Percentiles rank a stretch among this genome's conserved stretches.
Evolutionary conservation across 2,113 vertebrate species (phyloP).

Genomic region (Rhinolophus ferrumequinum): DNA sequence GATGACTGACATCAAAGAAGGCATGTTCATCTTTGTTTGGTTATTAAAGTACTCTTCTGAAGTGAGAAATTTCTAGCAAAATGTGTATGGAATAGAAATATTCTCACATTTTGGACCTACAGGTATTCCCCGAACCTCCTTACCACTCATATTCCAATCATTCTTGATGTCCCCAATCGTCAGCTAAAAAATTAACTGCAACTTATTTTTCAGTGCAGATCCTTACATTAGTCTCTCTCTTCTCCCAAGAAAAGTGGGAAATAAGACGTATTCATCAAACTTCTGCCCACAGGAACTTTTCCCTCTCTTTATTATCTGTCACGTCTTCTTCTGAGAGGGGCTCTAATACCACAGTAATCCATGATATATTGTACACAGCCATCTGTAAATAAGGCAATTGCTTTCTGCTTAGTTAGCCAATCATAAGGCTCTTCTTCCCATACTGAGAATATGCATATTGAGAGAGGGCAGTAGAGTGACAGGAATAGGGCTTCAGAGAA

Average conservation of each 20-base stretch:
- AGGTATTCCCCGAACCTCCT: background rate
- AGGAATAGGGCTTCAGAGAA: background rate
- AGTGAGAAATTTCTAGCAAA: background rate
- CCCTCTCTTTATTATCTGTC: background rate
- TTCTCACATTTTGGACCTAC: background rate
- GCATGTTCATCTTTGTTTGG: background rate
- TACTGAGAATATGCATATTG: background rate
- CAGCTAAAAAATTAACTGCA: background rate
- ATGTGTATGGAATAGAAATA: background rate
- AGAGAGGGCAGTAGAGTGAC: background rate
- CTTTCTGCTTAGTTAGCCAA: background rate
- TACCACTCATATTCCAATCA: background rate
- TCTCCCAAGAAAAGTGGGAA: background rate
- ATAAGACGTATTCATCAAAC: background rate
- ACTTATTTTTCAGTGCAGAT: background rate
- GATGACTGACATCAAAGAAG: background rate
- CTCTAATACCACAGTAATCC: background rate
- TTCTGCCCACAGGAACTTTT: background rate
- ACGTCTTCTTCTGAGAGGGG: background rate
- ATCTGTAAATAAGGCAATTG: background rate
- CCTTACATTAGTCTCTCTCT: background rate
- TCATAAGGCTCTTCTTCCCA: background rate
- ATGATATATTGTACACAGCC: background rate
- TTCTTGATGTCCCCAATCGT: background rate
- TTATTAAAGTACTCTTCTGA: background rate